Base-by-base conservation (phyloP, 2,888 invertebrate species). In the Synergus umbraculus region DNA sequence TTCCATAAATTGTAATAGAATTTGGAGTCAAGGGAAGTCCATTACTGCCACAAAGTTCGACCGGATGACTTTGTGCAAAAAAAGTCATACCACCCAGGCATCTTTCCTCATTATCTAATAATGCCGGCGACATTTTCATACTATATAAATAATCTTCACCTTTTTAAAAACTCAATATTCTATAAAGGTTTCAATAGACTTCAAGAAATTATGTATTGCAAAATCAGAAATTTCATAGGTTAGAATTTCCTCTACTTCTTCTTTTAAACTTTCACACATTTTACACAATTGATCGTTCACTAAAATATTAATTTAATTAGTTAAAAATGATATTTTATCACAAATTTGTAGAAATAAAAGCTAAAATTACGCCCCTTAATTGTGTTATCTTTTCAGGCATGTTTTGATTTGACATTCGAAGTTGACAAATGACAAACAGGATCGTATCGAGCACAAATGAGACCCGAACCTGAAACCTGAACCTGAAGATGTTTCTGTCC, bases 11-110 rank as follows among this genome's bases (percentile, higher is more conserved):
- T 79, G 97, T 97, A 82, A 99, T 98, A 0, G 98, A 98, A 92
- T 99, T 98, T 2, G 99, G 98, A 1, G 99, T 99, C 29, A 99
- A 93, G 0, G 99, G 99, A 73, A 99, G 93, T 1, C 99, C 99
- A 93, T 99, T 99, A 85, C 97, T 97, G 12, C 98, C 98, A 92
- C 98, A 99, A 77, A 96, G 95, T 92, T 98, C 98, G 44, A 96
- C 96, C 13, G 97, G 97, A 92, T 98, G 98, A 88, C 96, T 95
- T 89, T 96, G 96, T 0, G 98, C 98, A 92, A 98, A 97, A 92
- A 97, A 98, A 37, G 98, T 98, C 87, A 96, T 95, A 8, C 97
- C 97, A n/a, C 97, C 97, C 90, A 98, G 95, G 86, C 93, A 93
- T 87, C 93, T 91, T 85, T 93, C 93, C 66, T 93, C 92, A 78